Conservation (phyloP, 2,797 vertebrate species). For the Thaleichthys pacificus region DNA sequence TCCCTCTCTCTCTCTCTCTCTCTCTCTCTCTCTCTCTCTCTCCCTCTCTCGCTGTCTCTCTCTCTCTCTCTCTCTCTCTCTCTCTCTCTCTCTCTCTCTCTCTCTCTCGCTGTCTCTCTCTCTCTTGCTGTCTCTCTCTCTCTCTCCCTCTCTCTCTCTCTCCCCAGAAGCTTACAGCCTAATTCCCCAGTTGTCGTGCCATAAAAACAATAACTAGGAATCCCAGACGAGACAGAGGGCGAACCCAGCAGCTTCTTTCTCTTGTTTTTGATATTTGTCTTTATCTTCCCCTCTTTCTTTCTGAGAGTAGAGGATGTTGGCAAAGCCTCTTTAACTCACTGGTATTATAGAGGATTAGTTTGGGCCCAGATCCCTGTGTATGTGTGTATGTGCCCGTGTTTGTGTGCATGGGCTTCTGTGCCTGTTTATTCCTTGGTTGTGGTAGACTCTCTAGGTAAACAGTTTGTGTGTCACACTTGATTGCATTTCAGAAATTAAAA, state of each 20-base stretch:
- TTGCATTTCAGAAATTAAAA: constrained; percentile 82
- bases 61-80: too few species aligned
- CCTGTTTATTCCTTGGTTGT: constrained; percentile 69
- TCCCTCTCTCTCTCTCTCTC: too few species aligned
- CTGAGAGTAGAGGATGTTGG: constrained; percentile 73
- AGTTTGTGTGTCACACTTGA: constrained; percentile 82
- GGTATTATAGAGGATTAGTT: constrained; percentile 82
- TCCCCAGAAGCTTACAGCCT: constrained; percentile 74
- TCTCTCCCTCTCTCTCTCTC: constrained; percentile 44
- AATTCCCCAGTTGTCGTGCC: constrained; percentile 78
- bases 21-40: constrained; percentile 59
- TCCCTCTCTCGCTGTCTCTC: constrained; percentile 40
- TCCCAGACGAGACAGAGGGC: constrained; percentile 70
- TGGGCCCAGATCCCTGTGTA: constrained; percentile 63
- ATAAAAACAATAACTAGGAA: constrained; percentile 82
- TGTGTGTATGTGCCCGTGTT: constrained; percentile 44
- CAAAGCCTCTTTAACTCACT: constrained; percentile 79
- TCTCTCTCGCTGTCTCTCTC: constrained; percentile 5
- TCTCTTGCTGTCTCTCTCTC: constrained; percentile 38
- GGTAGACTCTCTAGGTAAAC: constrained; percentile 80
- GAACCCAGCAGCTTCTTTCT: constrained; percentile 74
- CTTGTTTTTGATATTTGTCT: constrained; percentile 51
- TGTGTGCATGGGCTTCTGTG: constrained; percentile 20
- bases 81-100: constrained; percentile 59
- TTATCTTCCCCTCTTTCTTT: constrained; percentile 58